Percentiles rank a stretch among this genome's conserved stretches.
Evolutionary conservation across 2,888 invertebrate genomes (phyloP).

Genomic region (Byasa hedistus): DNA sequence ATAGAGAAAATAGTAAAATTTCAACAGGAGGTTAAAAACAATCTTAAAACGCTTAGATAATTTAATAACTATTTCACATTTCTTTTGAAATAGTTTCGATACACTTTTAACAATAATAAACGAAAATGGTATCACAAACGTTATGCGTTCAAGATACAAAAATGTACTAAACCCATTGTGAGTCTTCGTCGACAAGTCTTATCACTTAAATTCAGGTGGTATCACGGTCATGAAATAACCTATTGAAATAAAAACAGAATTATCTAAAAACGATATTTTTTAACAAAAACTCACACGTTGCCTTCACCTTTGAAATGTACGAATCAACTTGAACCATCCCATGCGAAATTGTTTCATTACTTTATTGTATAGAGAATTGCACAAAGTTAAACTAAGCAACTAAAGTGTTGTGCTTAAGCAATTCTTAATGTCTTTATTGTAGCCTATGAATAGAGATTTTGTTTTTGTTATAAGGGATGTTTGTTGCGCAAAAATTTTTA

Average conservation of each 20-base stretch:
- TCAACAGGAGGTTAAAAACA: too few relatives aligned
- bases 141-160: too few relatives aligned
- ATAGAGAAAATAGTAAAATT: too few relatives aligned
- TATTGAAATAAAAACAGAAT: background rate
- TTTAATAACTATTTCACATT: too few relatives aligned
- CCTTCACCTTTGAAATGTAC: background rate
- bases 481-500: slow-evolving; percentile 11
- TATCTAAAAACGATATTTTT: background rate
- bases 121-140: too few relatives aligned
- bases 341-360: slow-evolving; percentile 25
- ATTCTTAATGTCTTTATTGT: slow-evolving; percentile 27
- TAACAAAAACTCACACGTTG: background rate
- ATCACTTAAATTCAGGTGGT: too few relatives aligned
- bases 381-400: slow-evolving; percentile 23
- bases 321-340: background rate
- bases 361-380: slow-evolving; percentile 25
- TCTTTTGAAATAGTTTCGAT: too few relatives aligned
- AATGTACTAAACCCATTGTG: too few relatives aligned
- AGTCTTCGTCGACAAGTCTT: too few relatives aligned
- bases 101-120: too few relatives aligned
- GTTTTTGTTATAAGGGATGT: slow-evolving; percentile 4
- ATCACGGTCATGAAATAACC: too few relatives aligned
- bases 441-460: slow-evolving; percentile 4
- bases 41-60: too few relatives aligned
- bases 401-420: slow-evolving; percentile 16